Conservation (phyloP, 1,140 invertebrate genomes). For the Papilio dardanus region DNA sequence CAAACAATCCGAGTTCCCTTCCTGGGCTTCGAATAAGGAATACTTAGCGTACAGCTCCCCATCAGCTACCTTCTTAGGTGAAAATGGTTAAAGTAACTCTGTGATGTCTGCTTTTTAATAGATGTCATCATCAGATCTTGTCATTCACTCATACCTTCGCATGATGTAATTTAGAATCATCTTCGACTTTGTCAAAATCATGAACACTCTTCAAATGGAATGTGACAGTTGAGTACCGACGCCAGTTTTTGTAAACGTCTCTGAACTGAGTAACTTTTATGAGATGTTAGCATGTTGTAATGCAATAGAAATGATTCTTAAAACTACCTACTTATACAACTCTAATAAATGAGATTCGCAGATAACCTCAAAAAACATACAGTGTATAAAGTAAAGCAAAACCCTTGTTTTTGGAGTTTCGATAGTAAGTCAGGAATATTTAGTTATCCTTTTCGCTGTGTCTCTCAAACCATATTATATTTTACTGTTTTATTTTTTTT, state of each 20-base stretch:
- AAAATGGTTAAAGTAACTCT: conserved; percentile 2
- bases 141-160: background rate
- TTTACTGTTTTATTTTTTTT: background rate
- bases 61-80: conserved; percentile 94
- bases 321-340: background rate
- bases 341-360: background rate
- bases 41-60: conserved; percentile 96
- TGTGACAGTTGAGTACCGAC: too few species aligned
- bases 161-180: background rate
- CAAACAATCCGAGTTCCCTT: conserved; percentile 95
- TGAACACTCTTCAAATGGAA: background rate
- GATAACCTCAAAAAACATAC: background rate
- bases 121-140: background rate
- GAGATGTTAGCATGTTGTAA: background rate
- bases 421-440: background rate
- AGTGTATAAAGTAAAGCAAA: background rate
- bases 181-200: background rate
- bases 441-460: background rate
- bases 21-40: conserved; percentile 96
- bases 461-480: background rate
- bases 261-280: too few species aligned
- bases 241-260: too few species aligned
- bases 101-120: background rate
- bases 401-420: background rate
- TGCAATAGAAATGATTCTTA: background rate